A percentile compares a stretch with the other conserved stretches of the same genome.
These are phyloP conservation scores for Leptopilina drosophilae DNA, from an alignment of 2,888 invertebrate genomes.

Conservation along the genomic window DNA sequence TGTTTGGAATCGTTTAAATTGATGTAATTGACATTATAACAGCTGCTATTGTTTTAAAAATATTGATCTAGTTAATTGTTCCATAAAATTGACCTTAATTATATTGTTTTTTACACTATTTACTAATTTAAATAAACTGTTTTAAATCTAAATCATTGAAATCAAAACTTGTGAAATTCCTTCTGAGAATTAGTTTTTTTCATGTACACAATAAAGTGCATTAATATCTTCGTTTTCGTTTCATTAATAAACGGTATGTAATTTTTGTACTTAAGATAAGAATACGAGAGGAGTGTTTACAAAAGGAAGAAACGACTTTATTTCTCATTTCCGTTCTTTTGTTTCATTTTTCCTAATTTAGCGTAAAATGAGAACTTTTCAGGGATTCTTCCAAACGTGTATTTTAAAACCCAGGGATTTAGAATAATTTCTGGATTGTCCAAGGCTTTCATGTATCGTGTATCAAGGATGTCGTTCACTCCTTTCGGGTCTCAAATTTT, in stretches of 20 bases:
- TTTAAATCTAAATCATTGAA: too few species aligned
- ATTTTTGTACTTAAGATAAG: not conserved
- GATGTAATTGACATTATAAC: too few species aligned
- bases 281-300: not conserved
- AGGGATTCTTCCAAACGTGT: conserved; percentile 11
- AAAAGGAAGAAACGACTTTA: conserved; percentile 16
- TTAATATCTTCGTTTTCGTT: too few species aligned
- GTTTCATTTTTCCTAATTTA: conserved; percentile 1
- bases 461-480: conserved; percentile 7
- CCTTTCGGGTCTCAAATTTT: conserved; percentile 6
- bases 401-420: conserved; percentile 3
- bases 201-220: too few species aligned
- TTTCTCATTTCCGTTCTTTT: conserved; percentile 19
- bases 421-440: not conserved
- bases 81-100: too few species aligned
- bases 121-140: too few species aligned
- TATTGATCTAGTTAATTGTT: too few species aligned
- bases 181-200: too few species aligned
- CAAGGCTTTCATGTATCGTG: conserved; percentile 10
- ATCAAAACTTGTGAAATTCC: too few species aligned
- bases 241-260: not conserved
- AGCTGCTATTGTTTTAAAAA: too few species aligned
- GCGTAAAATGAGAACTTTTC: conserved; percentile 3
- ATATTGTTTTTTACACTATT: too few species aligned
- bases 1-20: too few species aligned